A percentile compares a stretch with the other conserved stretches of the same genome.
Evolutionary conservation across 2,888 invertebrate genomes (phyloP).

Genomic region (Yponomeuta cagnagella): DNA sequence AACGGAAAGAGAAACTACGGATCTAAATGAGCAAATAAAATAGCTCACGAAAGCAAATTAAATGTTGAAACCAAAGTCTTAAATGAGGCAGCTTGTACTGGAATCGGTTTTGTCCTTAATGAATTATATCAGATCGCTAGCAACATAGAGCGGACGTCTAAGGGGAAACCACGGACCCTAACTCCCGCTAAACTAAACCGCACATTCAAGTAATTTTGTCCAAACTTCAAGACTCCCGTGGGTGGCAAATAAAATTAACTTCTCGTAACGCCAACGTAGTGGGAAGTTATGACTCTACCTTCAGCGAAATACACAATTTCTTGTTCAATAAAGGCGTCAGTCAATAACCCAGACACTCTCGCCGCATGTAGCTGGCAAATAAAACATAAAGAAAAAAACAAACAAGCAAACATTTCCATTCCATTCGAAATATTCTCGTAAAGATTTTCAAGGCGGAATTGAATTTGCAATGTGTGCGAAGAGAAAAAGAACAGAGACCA

Average conservation of each 20-base stretch:
- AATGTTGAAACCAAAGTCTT: constrained; percentile 32
- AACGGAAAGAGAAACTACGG: constrained; percentile 30
- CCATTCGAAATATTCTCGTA: constrained; percentile 43
- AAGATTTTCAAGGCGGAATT: constrained; percentile 47
- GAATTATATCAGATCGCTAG: constrained; percentile 40
- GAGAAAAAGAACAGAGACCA: constrained; percentile 28
- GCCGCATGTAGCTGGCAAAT: constrained; percentile 7
- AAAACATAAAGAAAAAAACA: constrained; percentile 34
- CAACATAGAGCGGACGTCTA: constrained; percentile 27
- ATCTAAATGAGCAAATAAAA: constrained; percentile 12
- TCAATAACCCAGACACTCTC: constrained; percentile 27
- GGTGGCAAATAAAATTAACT: constrained; percentile 13
- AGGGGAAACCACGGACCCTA: constrained; percentile 27
- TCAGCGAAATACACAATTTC: neutral
- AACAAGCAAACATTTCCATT: constrained; percentile 47
- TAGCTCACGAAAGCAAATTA: constrained; percentile 29
- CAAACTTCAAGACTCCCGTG: constrained; percentile 27
- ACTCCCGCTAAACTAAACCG: constrained; percentile 37
- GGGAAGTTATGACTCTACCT: constrained; percentile 1
- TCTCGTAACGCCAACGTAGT: neutral
- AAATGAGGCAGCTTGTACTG: constrained; percentile 46
- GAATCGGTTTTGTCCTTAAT: constrained; percentile 28
- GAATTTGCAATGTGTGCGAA: constrained; percentile 42
- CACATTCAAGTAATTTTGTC: constrained; percentile 29
- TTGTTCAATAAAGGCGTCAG: constrained; percentile 18